A percentile compares a stretch with the other conserved stretches of the same genome.
Evolutionary conservation across 2,888 invertebrate genomes (phyloP).

Genomic region (Chouioia cunea): DNA sequence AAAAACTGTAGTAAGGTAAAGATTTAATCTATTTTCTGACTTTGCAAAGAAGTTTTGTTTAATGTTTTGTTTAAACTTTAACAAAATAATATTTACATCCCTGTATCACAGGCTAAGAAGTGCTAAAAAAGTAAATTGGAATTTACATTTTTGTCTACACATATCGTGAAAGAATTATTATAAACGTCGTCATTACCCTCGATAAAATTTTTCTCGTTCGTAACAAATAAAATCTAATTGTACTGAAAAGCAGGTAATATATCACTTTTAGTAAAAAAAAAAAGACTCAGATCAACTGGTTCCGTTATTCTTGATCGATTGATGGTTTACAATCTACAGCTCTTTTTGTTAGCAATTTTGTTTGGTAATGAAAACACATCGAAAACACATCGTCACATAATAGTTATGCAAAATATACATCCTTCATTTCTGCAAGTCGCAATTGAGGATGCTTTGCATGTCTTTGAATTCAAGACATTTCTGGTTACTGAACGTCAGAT

Average conservation of each 20-base stretch:
- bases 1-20: slow-evolving; percentile 37
- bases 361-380: slow-evolving; percentile 38
- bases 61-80: slow-evolving; percentile 49
- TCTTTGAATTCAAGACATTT: slow-evolving; percentile 35
- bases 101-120: slow-evolving; percentile 51
- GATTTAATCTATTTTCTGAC: slow-evolving; percentile 50
- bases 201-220: slow-evolving; percentile 19
- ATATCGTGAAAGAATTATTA: slow-evolving; percentile 7
- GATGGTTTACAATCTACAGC: slow-evolving; percentile 30
- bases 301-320: slow-evolving; percentile 19
- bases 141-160: slow-evolving; percentile 32
- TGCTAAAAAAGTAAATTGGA: slow-evolving; percentile 48
- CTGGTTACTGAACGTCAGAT: slow-evolving; percentile 33
- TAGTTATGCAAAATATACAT: slow-evolving; percentile 39
- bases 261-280: slow-evolving; percentile 36
- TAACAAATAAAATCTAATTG: slow-evolving; percentile 30
- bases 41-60: slow-evolving; percentile 45
- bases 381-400: slow-evolving; percentile 31
- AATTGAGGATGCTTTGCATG: slow-evolving; percentile 35
- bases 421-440: slow-evolving; percentile 33
- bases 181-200: slow-evolving; percentile 23
- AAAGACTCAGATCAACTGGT: slow-evolving; percentile 12
- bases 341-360: not conserved
- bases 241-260: slow-evolving; percentile 35
- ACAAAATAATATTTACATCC: slow-evolving; percentile 59